A percentile compares a stretch with the other conserved stretches of the same genome.
Evolutionary conservation across 1,140 invertebrate genomes (phyloP).

Genomic region (Sitophilus oryzae): DNA sequence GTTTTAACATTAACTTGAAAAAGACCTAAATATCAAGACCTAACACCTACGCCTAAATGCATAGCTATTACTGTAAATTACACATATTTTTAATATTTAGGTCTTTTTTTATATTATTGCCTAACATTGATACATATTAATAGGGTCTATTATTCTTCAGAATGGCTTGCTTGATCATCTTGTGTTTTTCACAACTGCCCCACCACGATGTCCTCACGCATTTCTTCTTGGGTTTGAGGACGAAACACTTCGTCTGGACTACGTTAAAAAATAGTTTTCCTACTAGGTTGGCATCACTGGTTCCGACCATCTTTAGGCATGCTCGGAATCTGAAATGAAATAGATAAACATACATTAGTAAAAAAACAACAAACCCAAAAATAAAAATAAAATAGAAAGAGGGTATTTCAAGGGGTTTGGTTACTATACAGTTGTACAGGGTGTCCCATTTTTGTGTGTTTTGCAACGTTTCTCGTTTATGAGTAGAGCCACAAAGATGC

Average conservation of each 20-base stretch:
- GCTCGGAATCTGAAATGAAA: slow-evolving; percentile 73
- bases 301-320: slow-evolving; percentile 80
- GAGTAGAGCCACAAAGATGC: too few relatives aligned
- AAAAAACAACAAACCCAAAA: too few relatives aligned
- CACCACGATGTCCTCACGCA: slow-evolving; percentile 74
- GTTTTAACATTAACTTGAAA: too few relatives aligned
- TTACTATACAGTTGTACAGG: too few relatives aligned
- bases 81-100: not conserved
- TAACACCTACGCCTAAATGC: too few relatives aligned
- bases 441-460: too few relatives aligned
- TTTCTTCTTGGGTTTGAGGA: slow-evolving; percentile 68
- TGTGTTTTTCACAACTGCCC: slow-evolving; percentile 71
- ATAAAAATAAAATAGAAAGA: too few relatives aligned
- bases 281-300: slow-evolving; percentile 79
- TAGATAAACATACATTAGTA: too few relatives aligned
- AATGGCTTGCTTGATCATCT: slow-evolving; percentile 65
- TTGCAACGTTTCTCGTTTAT: too few relatives aligned
- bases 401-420: too few relatives aligned
- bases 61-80: not conserved
- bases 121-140: slow-evolving; percentile 36
- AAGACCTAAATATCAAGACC: too few relatives aligned
- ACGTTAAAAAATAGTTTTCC: slow-evolving; percentile 93
- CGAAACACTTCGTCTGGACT: slow-evolving; percentile 87
- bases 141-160: slow-evolving; percentile 68
- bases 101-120: too few relatives aligned